phyloP scores from a whole-genome alignment of 1,140 invertebrate species.

The Drosophila guanche region DNA sequence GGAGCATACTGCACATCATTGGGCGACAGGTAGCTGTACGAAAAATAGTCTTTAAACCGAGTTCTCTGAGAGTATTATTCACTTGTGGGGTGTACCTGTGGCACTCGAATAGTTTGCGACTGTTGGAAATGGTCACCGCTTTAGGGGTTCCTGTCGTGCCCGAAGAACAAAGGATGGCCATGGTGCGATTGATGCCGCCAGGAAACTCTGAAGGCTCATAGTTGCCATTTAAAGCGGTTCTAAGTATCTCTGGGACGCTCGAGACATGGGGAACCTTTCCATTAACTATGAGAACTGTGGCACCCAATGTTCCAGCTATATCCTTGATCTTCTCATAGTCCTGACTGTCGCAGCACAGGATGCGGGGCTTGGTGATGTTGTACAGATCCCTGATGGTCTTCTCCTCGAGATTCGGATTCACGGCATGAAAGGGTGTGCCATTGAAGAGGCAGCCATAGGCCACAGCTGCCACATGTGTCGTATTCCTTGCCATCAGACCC shows the following conservation, averaged over 20 bases:
- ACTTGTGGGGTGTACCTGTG: conserved; percentile 37
- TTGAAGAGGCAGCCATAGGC: conserved; percentile 75
- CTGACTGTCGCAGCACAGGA: conserved; percentile 74
- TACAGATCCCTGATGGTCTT: conserved; percentile 66
- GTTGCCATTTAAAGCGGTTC: conserved; percentile 44
- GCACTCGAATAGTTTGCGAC: conserved; percentile 55
- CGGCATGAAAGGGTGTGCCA: conserved; percentile 73
- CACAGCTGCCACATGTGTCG: conserved; percentile 63
- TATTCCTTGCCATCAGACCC: conserved; percentile 64
- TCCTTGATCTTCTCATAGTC: conserved; percentile 55
- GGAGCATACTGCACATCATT: conserved; percentile 74
- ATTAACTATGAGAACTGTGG: conserved; percentile 52
- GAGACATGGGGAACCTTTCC: conserved; percentile 40
- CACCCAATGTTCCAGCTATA: conserved; percentile 36
- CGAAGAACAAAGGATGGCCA: conserved; percentile 85
- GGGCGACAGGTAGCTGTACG: conserved; percentile 53
- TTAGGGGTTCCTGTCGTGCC: conserved; percentile 93
- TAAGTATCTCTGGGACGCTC: conserved; percentile 55
- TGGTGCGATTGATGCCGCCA: conserved; percentile 63
- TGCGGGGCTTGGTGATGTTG: conserved; percentile 61
- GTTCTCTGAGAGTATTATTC: no score
- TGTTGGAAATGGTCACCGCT: conserved; percentile 89
- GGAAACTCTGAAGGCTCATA: conserved; percentile 51
- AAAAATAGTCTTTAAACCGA: neutral
- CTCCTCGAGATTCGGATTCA: conserved; percentile 61